Conservation (phyloP, 2,888 invertebrate species). For the Leucophenga maculata region DNA sequence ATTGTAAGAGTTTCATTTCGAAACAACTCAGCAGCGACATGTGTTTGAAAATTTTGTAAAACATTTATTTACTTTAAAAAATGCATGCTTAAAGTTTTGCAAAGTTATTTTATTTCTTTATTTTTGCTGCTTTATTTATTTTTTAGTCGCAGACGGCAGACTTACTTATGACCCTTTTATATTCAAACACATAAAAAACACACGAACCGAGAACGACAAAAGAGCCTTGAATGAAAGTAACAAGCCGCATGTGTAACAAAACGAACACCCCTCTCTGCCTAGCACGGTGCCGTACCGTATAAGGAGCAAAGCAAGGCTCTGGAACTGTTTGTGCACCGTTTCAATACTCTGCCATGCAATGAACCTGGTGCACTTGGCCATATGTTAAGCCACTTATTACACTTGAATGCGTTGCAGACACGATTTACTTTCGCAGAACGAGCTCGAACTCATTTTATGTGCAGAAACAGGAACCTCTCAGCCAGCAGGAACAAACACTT, state of each 20-base stretch:
- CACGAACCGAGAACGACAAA: not conserved
- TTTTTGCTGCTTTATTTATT: too few relatives aligned
- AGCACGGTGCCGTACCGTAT: not conserved
- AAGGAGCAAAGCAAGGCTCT: not conserved
- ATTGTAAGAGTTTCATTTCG: too few relatives aligned
- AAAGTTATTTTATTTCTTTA: too few relatives aligned
- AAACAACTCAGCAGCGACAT: too few relatives aligned
- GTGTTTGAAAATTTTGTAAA: too few relatives aligned
- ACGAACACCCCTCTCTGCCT: not conserved
- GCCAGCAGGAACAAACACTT: not conserved
- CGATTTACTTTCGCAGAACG: slow-evolving; percentile 16
- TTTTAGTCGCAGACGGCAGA: not conserved
- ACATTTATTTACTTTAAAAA: too few relatives aligned
- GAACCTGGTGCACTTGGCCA: slow-evolving; percentile 29
- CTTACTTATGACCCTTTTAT: slow-evolving; percentile 7
- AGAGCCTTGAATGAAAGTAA: not conserved
- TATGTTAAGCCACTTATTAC: slow-evolving; percentile 31
- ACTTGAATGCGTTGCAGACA: slow-evolving; percentile 28
- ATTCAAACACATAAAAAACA: slow-evolving; percentile 5
- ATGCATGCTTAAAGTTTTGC: too few relatives aligned
- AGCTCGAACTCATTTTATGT: slow-evolving; percentile 13
- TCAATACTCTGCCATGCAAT: slow-evolving; percentile 21
- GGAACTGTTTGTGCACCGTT: not conserved
- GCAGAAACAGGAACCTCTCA: not conserved
- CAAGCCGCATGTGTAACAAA: too few relatives aligned